Evolutionary conservation across 2,113 vertebrate genomes (phyloP).

Genomic region (Pantherophis guttatus): DNA sequence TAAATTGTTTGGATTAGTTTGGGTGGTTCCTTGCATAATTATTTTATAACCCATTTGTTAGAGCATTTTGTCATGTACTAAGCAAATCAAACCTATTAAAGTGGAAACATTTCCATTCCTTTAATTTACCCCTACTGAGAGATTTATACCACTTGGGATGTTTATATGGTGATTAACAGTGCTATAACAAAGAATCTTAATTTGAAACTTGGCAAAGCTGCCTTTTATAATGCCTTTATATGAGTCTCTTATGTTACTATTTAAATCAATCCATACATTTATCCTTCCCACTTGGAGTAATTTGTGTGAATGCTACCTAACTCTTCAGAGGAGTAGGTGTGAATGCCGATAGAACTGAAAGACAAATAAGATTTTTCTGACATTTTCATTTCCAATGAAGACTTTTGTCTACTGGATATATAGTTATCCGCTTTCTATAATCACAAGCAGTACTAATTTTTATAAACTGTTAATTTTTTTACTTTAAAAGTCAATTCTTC

Average conservation of each 20-base stretch:
- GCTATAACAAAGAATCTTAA: constrained; percentile 23
- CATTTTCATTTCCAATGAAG: rapidly evolving
- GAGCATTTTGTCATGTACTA: constrained; percentile 5
- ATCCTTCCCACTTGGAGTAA: constrained; percentile 2
- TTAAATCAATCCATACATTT: constrained; percentile 16
- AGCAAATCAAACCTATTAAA: not conserved
- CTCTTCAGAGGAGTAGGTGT: not conserved
- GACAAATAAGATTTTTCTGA: not conserved
- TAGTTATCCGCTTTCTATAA: rapidly evolving
- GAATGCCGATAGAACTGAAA: not conserved
- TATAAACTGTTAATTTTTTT: not conserved
- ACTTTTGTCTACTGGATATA: not conserved
- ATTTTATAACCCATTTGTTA: constrained; percentile 15
- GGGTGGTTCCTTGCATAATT: not conserved
- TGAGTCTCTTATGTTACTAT: constrained; percentile 16
- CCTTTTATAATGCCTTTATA: constrained; percentile 19
- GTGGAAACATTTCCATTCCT: constrained; percentile 8
- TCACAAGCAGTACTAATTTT: not conserved
- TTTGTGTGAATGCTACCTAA: not conserved
- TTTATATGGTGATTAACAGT: not conserved
- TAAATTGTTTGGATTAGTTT: not conserved
- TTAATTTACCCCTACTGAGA: constrained; percentile 12
- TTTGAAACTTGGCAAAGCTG: constrained; percentile 17
- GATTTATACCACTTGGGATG: constrained; percentile 22
- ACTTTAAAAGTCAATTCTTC: not conserved